A percentile compares a stretch with the other conserved stretches of the same genome.
These are phyloP conservation scores for Haliaeetus albicilla DNA, from an alignment of 2,797 vertebrate genomes.

Conservation along the genomic window DNA sequence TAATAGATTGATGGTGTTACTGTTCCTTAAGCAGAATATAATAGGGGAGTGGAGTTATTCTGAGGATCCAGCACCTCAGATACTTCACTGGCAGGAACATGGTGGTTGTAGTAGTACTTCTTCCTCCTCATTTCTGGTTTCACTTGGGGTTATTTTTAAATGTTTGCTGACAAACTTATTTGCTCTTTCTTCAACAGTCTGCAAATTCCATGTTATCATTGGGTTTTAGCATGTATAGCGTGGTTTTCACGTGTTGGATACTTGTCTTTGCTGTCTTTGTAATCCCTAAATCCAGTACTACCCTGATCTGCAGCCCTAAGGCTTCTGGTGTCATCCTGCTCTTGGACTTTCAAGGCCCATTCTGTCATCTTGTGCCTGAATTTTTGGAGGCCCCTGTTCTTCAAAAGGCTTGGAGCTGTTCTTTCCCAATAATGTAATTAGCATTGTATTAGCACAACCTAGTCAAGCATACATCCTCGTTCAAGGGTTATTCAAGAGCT, in stretches of 20 bases:
- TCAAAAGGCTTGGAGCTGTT: background rate
- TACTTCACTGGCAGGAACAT: background rate
- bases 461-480: background rate
- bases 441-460: background rate
- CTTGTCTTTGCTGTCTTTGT: background rate
- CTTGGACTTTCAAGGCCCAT: background rate
- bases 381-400: background rate
- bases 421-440: background rate
- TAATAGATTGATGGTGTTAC: background rate
- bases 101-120: background rate
- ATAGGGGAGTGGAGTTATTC: accelerated
- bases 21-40: background rate
- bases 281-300: background rate
- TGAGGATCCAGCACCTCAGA: background rate
- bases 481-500: background rate
- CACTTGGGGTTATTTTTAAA: background rate
- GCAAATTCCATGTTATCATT: background rate
- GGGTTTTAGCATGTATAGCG: background rate
- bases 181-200: background rate
- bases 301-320: background rate
- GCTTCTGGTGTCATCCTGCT: background rate
- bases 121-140: background rate
- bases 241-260: background rate
- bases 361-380: background rate
- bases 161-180: background rate